Percentiles rank a stretch among this genome's conserved stretches.
Evolutionary conservation across 2,888 invertebrate genomes (phyloP).

Genomic region (Cosmia trapezina): DNA sequence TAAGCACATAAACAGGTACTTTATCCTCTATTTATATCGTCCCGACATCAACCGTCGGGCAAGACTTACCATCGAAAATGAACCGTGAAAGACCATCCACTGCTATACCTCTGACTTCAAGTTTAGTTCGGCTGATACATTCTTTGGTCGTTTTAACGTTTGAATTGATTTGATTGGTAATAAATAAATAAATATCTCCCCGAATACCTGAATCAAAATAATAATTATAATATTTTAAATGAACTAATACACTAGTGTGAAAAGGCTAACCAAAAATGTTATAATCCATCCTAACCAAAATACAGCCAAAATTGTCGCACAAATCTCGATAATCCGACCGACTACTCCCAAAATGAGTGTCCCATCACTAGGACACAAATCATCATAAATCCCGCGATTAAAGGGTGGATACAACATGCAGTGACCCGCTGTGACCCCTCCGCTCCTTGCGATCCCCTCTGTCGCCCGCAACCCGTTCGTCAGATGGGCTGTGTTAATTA

Average conservation of each 20-base stretch:
- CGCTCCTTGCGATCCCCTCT: not conserved
- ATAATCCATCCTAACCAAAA: constrained; percentile 12
- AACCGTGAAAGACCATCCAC: too few species aligned
- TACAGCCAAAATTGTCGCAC: constrained; percentile 21
- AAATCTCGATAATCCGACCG: constrained; percentile 29
- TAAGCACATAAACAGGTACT: too few species aligned
- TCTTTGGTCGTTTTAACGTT: not conserved
- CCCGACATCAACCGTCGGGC: too few species aligned
- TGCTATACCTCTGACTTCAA: not conserved
- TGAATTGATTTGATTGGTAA: not conserved
- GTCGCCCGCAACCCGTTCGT: constrained; percentile 31
- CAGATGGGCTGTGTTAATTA: constrained; percentile 49
- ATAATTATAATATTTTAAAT: too few species aligned
- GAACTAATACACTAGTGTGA: not conserved
- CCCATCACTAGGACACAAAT: constrained; percentile 68
- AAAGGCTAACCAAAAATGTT: not conserved
- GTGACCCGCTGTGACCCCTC: constrained; percentile 48
- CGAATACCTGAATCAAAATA: not conserved
- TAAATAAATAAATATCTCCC: constrained; percentile 1
- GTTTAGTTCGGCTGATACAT: not conserved
- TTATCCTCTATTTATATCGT: too few species aligned
- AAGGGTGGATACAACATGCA: constrained; percentile 66
- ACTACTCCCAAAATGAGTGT: constrained; percentile 48
- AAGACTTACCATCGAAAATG: not conserved
- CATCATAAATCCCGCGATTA: constrained; percentile 74